A percentile compares a stretch with the other conserved stretches of the same genome.
Conservation (phyloP, 2,888 invertebrate genomes). For the Morinoia aosen region DNA sequence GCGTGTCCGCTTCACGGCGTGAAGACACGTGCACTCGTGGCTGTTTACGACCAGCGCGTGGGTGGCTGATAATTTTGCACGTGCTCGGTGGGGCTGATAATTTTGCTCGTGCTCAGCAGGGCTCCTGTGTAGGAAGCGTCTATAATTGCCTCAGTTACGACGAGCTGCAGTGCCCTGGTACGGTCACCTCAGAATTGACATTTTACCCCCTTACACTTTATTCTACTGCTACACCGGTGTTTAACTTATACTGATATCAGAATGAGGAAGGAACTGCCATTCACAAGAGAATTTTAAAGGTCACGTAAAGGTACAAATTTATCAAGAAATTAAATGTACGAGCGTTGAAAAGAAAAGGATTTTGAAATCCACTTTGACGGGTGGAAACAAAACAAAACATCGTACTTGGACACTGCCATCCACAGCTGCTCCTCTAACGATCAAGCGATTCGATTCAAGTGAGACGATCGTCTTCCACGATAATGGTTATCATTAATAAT, state of each 20-base stretch:
- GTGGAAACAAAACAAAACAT: background rate
- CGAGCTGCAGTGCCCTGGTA: background rate
- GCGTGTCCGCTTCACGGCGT: background rate
- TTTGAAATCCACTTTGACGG: too few species aligned
- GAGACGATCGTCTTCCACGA: background rate
- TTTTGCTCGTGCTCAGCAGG: background rate
- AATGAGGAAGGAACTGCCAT: too few species aligned
- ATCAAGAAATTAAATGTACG: too few species aligned
- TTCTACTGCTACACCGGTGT: too few species aligned
- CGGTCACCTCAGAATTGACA: background rate
- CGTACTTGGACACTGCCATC: background rate
- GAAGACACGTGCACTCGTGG: background rate
- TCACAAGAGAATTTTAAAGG: too few species aligned
- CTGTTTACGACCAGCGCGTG: constrained; percentile 5
- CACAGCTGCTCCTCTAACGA: background rate
- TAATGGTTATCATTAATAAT: too few species aligned
- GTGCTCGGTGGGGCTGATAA: background rate
- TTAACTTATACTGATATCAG: too few species aligned
- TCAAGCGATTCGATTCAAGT: background rate
- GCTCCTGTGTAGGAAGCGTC: background rate
- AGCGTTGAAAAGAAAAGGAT: too few species aligned
- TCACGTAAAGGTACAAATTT: too few species aligned
- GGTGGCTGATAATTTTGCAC: background rate
- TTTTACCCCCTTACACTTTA: too few species aligned
- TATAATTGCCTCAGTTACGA: background rate